phyloP scores from a whole-genome alignment of 2,113 vertebrate genomes.

The Tychaedon coryphoeus region DNA sequence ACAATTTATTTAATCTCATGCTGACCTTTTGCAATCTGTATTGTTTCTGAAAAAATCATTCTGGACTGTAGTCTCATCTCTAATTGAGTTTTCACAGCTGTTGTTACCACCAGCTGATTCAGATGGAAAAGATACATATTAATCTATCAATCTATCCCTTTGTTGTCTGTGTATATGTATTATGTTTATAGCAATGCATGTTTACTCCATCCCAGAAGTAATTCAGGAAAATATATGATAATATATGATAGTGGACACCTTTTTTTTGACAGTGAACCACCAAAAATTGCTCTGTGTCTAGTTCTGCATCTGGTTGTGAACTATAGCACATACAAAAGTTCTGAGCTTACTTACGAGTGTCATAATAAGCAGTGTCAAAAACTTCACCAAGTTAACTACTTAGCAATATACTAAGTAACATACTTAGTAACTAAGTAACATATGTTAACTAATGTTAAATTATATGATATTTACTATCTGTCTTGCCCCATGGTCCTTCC shows the following conservation, averaged over 20 bases:
- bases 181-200: background rate
- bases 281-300: background rate
- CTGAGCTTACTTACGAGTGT: background rate
- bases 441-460: background rate
- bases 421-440: no score
- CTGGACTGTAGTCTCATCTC: background rate
- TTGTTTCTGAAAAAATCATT: background rate
- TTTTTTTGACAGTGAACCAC: background rate
- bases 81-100: background rate
- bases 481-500: background rate
- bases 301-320: background rate
- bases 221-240: background rate
- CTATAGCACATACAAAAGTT: background rate
- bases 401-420: no score
- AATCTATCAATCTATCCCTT: background rate
- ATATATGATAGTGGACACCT: background rate
- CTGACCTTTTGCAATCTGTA: background rate
- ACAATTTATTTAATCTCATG: background rate
- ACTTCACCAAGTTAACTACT: background rate
- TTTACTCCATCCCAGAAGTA: background rate
- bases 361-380: background rate
- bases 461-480: background rate
- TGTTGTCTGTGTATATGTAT: background rate
- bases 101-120: background rate
- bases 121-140: background rate